Evolutionary conservation across 2,113 vertebrate genomes (phyloP), one percentile per base, ranked within the genome.

Genomic region (Nothoprocta pentlandii): DNA sequence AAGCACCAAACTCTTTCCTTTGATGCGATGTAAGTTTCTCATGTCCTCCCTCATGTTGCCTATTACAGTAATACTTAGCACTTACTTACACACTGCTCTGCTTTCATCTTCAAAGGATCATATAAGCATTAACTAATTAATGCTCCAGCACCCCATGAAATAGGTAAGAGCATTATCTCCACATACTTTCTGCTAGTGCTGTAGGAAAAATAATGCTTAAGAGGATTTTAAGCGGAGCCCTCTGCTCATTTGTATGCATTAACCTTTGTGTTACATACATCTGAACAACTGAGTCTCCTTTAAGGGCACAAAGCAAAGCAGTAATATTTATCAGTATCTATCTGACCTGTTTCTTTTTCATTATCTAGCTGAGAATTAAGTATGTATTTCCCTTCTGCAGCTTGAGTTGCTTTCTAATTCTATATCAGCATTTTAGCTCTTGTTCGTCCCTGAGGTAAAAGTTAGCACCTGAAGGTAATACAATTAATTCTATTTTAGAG

Each of bases 51-150:
- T 70, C 85, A 83, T 74, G 23, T 78, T 47, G 54, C 28, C 71
- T 95, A 59, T 75, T 92, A 59, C 44, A 85, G 44, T 46, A 67
- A 3, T 46, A 54, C 64, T 77, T 63, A 23, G 32, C 59, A 39
- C n/a, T 92, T 83, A 83, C 36, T 39, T 39, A 39, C 36, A 39
- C 36, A 39, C 36, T 63, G 59, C 26, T 0, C 2, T 80, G 61
- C n/a, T 78, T 92, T 90, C 64, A 83, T 95, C 76, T 90, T 89
- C 79, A 67, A 95, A 93, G 51, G 25, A 42, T 36, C 54, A 39
- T 58, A 71, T 78, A 90, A 94, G 85, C 51, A 63, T 75, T 56
- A 92, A 41, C 16, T 87, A 93, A 92, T 90, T 86, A 88, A 94
- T 93, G 71, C 64, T 93, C 34, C 66, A 80, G 80, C 36, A 80